These are phyloP conservation scores for Apus apus DNA, from an alignment of 2,113 vertebrate genomes.

Conservation along the genomic window DNA sequence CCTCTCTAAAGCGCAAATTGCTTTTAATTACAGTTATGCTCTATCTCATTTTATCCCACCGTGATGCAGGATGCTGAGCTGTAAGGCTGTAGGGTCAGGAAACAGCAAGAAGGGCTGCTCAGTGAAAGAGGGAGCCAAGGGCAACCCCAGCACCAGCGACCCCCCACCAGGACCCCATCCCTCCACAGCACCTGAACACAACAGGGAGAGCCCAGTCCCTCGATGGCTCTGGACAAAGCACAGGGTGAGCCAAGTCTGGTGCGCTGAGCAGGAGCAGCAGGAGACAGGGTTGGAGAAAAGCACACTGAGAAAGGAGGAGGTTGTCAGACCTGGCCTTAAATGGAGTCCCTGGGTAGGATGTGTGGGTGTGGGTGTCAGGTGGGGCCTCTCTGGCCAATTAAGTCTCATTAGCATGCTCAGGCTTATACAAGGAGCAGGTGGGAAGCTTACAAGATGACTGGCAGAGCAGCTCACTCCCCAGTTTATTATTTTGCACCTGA, in stretches of 20 bases:
- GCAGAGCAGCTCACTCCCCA: background rate
- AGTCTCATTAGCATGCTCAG: background rate
- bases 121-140: background rate
- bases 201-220: background rate
- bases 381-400: background rate
- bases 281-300: accelerated
- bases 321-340: background rate
- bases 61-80: accelerated
- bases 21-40: background rate
- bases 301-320: accelerated
- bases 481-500: background rate
- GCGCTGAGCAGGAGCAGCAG: accelerated
- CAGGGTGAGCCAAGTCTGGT: accelerated
- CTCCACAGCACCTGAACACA: background rate
- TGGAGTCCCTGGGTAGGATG: background rate
- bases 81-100: background rate
- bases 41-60: too few species aligned
- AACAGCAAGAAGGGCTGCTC: background rate
- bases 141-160: background rate
- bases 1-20: background rate
- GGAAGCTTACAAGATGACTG: background rate
- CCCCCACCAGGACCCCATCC: accelerated
- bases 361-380: background rate
- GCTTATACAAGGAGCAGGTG: background rate
- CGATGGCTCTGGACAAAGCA: accelerated